phyloP scores from a whole-genome alignment of 1,140 invertebrate genomes.

The Orchesella cincta region DNA sequence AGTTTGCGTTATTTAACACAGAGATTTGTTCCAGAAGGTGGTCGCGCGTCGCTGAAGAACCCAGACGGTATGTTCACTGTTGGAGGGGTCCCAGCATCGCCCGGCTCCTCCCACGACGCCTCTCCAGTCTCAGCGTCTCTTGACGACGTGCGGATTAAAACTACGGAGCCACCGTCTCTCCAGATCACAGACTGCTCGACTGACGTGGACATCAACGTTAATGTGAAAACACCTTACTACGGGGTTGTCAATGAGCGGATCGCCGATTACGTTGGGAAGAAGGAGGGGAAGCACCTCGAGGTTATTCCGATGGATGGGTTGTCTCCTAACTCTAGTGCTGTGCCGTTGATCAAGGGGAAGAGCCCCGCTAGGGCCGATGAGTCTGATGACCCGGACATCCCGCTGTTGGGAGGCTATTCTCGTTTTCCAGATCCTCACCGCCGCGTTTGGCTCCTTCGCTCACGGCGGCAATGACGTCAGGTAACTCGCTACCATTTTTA shows the following conservation, averaged over 20 bases:
- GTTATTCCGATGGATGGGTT: constrained; percentile 55
- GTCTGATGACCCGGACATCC: constrained; percentile 48
- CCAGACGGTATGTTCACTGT: constrained; percentile 5
- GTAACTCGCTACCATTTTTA: constrained; percentile 56
- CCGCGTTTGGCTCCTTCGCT: constrained; percentile 95
- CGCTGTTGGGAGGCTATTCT: constrained; percentile 78
- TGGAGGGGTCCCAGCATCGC: too few relatives aligned
- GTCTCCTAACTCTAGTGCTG: constrained; percentile 74
- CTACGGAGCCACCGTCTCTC: neutral
- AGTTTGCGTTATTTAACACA: too few relatives aligned
- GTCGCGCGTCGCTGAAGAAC: too few relatives aligned
- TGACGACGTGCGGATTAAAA: constrained; percentile 9
- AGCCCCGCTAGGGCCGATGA: neutral
- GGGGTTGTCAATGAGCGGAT: constrained; percentile 11
- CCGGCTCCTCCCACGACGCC: neutral
- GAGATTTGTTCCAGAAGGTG: too few relatives aligned
- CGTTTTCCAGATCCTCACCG: constrained; percentile 94
- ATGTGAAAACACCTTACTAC: neutral
- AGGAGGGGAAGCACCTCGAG: constrained; percentile 32
- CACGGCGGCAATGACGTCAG: constrained; percentile 98
- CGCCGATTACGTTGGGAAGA: neutral
- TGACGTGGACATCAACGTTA: constrained; percentile 8
- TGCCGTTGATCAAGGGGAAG: constrained; percentile 64
- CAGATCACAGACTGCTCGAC: neutral
- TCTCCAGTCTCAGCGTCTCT: neutral